A percentile compares a stretch with the other conserved stretches of the same genome.
Conservation (phyloP, 64 coral and sea anemone genomes). For the Trachythela sp. region DNA sequence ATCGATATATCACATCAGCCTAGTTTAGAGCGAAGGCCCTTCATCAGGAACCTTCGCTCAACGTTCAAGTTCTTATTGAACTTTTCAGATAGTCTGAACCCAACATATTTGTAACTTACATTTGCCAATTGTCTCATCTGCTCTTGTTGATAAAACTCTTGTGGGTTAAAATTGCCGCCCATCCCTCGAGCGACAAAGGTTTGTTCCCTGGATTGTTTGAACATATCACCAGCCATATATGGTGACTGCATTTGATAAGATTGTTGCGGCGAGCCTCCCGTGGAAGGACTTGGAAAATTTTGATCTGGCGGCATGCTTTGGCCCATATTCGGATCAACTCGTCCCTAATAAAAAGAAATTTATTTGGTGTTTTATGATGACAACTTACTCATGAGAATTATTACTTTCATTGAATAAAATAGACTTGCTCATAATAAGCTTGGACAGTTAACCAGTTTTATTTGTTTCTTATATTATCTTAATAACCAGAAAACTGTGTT, state of each 20-base stretch:
- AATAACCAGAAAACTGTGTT: no score
- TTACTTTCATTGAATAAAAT: no score
- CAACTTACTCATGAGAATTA: no score
- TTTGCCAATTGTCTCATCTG: not conserved
- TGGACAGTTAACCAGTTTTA: no score
- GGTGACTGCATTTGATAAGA: not conserved
- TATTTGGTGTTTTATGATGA: no score
- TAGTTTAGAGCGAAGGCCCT: no score
- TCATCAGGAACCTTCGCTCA: no score
- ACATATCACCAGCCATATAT: not conserved
- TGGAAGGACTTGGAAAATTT: not conserved
- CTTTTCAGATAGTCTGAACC: no score
- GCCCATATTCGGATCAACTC: not conserved
- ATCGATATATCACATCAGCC: no score
- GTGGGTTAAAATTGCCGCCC: not conserved
- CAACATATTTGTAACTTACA: not conserved
- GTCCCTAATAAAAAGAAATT: not conserved
- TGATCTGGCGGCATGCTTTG: not conserved
- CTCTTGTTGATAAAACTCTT: conserved; percentile 8
- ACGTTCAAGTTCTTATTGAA: no score
- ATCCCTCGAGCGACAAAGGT: not conserved
- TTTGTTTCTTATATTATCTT: no score
- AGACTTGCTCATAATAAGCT: no score
- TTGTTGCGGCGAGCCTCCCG: not conserved
- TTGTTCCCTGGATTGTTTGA: not conserved